phyloP scores from a whole-genome alignment of 1,140 invertebrate species.

The Colletes gigas region DNA sequence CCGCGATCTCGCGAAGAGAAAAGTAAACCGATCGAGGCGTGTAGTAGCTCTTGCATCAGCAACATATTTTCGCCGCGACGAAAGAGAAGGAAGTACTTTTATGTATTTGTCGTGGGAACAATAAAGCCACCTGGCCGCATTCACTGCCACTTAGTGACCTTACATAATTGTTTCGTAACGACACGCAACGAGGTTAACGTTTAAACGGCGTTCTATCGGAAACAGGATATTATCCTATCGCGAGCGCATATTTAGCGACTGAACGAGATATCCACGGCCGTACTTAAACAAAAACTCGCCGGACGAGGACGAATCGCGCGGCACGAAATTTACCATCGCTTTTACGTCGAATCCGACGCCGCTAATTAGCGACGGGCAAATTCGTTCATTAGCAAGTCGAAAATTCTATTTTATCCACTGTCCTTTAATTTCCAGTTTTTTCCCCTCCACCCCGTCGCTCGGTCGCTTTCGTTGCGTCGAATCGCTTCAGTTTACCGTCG shows the following conservation, averaged over 20 bases:
- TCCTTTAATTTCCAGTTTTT: neutral
- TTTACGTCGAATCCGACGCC: neutral
- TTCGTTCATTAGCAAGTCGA: constrained; percentile 24
- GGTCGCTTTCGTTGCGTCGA: neutral
- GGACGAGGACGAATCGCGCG: neutral
- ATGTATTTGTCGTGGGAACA: constrained; percentile 36
- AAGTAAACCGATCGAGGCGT: constrained; percentile 14
- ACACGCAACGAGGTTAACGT: constrained; percentile 33
- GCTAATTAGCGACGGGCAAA: constrained; percentile 23
- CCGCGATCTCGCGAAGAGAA: neutral
- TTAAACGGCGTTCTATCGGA: constrained; percentile 16
- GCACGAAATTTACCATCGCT: neutral
- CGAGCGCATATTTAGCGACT: neutral
- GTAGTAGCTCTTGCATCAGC: constrained; percentile 41
- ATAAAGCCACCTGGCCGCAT: constrained; percentile 44
- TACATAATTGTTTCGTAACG: constrained; percentile 61
- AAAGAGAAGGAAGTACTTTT: constrained; percentile 48
- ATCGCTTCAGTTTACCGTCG: neutral
- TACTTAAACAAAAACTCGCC: neutral
- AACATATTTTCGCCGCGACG: constrained; percentile 39
- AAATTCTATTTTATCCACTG: neutral
- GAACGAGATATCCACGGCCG: too few species aligned
- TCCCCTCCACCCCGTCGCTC: too few species aligned
- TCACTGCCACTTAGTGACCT: constrained; percentile 59
- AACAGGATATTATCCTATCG: constrained; percentile 26